Evolutionary conservation across 2,113 vertebrate genomes (phyloP).

Genomic region (Aspiorhynchus laticeps): DNA sequence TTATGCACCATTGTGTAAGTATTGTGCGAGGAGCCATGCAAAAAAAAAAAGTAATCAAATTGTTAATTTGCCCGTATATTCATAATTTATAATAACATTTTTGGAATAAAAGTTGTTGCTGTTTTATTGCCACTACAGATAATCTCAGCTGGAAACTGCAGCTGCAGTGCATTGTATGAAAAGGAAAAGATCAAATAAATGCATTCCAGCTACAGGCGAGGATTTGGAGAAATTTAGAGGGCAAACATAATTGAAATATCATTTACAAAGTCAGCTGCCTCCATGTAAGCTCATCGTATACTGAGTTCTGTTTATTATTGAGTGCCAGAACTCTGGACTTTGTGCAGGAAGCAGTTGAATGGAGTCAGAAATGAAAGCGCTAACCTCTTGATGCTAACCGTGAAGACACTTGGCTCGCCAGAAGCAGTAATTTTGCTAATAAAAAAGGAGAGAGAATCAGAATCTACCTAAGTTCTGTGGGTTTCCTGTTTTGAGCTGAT

Average conservation of each 20-base stretch:
- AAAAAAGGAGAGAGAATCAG: conserved; percentile 35
- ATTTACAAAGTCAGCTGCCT: not conserved
- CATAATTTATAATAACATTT: not conserved
- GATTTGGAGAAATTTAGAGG: not conserved
- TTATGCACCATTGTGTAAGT: not conserved
- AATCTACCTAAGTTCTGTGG: conserved; percentile 48
- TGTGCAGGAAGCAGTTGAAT: conserved; percentile 71
- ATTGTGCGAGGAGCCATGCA: not conserved
- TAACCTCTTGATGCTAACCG: conserved; percentile 63
- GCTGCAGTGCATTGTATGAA: no score
- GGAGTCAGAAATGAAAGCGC: conserved; percentile 69
- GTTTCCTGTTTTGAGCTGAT: conserved; percentile 50
- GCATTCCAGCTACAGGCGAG: not conserved
- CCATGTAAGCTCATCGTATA: not conserved
- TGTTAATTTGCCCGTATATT: not conserved
- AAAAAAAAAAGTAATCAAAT: not conserved
- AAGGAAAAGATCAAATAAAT: not conserved
- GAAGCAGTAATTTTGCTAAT: conserved; percentile 66
- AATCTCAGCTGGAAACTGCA: no score
- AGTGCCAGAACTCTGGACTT: conserved; percentile 28
- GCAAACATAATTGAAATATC: not conserved
- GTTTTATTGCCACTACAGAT: not conserved
- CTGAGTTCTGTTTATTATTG: not conserved
- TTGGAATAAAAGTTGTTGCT: not conserved
- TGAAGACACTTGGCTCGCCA: conserved; percentile 48